Evolutionary conservation across 2,888 invertebrate genomes (phyloP).

Genomic region (Stenurella melanura): DNA sequence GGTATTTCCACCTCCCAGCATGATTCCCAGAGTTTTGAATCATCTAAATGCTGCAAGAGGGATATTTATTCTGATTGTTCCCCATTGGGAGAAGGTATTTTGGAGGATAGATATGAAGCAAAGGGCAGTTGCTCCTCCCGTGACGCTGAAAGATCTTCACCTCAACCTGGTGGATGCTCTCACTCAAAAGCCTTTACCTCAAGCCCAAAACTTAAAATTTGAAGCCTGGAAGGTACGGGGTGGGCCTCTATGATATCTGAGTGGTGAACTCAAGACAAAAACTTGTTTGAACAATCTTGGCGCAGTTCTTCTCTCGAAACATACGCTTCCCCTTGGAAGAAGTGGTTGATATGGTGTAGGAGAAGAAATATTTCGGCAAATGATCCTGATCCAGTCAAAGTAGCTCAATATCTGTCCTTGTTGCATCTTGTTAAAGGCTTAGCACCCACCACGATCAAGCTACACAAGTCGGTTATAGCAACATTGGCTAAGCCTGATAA

Average conservation of each 20-base stretch:
- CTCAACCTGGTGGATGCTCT: slow-evolving; percentile 20
- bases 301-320: not conserved
- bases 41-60: slow-evolving; percentile 56
- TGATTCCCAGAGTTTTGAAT: slow-evolving; percentile 52
- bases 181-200: slow-evolving; percentile 33
- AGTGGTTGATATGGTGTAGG: not conserved
- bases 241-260: slow-evolving; percentile 37
- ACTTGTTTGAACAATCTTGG: slow-evolving; percentile 1
- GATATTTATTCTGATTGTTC: slow-evolving; percentile 55
- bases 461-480: slow-evolving; percentile 26
- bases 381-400: slow-evolving; percentile 5
- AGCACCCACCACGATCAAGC: slow-evolving; percentile 9
- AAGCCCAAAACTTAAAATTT: slow-evolving; percentile 36
- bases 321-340: slow-evolving; percentile 9
- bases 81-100: slow-evolving; percentile 58
- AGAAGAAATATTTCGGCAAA: not conserved
- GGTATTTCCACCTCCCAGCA: slow-evolving; percentile 59
- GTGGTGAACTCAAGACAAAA: not conserved
- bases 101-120: slow-evolving; percentile 46
- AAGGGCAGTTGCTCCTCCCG: not conserved
- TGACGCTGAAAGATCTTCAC: not conserved
- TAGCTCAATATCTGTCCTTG: slow-evolving; percentile 13
- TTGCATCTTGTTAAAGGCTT: not conserved
- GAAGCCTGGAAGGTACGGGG: slow-evolving; percentile 48
- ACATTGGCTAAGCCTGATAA: slow-evolving; percentile 6